A percentile compares a stretch with the other conserved stretches of the same genome.
These are phyloP conservation scores for Rhyacophila brunnea DNA, from an alignment of 1,140 invertebrate species.

Conservation along the genomic window DNA sequence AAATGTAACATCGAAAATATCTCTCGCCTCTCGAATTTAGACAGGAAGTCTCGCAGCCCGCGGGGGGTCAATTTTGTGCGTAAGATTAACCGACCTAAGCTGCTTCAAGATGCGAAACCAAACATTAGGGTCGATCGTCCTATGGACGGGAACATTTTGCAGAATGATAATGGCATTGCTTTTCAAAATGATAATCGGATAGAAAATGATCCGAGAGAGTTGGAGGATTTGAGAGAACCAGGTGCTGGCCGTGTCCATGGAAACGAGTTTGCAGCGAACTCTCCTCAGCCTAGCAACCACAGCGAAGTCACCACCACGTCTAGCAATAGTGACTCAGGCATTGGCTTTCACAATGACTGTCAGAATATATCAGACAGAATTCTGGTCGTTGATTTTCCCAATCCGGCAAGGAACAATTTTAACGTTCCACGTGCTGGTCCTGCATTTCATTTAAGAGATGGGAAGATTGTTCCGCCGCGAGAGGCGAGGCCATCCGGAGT, in stretches of 20 bases:
- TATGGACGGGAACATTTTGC: constrained; percentile 8
- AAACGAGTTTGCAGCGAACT: constrained; percentile 59
- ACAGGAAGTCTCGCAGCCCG: constrained; percentile 22
- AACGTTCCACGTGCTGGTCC: constrained; percentile 37
- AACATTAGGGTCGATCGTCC: constrained; percentile 29
- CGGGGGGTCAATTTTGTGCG: constrained; percentile 27
- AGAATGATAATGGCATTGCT: constrained; percentile 2
- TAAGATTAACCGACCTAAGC: constrained; percentile 28
- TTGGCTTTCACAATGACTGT: constrained; percentile 87
- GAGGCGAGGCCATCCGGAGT: constrained; percentile 43
- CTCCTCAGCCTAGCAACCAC: constrained; percentile 78
- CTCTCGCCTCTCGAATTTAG: constrained; percentile 45
- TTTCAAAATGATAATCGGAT: constrained; percentile 2
- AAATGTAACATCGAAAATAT: constrained; percentile 45
- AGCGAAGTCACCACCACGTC: constrained; percentile 81
- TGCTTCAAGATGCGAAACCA: constrained; percentile 31
- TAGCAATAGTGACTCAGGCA: constrained; percentile 92
- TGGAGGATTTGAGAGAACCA: constrained; percentile 30
- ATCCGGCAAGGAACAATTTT: constrained; percentile 37
- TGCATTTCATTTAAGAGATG: constrained; percentile 36
- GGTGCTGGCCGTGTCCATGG: constrained; percentile 34
- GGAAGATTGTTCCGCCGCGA: constrained; percentile 40
- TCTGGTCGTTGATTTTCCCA: constrained; percentile 74
- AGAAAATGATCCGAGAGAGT: constrained; percentile 19
- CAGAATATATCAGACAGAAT: constrained; percentile 79